Conservation (phyloP, 2,888 invertebrate genomes). For the Tetranychus truncatus region DNA sequence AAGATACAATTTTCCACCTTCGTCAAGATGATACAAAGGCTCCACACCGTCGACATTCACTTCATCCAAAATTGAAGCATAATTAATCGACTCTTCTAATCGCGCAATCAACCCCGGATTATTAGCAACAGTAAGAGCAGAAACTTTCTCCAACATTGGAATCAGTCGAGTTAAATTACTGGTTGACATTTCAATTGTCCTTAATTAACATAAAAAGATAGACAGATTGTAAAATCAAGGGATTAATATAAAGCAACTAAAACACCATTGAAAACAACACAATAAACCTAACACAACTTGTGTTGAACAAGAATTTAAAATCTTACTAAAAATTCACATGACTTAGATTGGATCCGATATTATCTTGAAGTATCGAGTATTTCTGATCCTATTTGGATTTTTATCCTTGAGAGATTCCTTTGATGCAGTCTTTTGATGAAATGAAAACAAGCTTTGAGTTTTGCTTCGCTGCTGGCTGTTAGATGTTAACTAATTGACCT, state of each 20-base stretch:
- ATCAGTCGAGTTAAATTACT: not conserved
- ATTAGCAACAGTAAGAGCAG: not conserved
- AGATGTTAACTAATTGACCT: no score
- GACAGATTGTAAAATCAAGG: not conserved
- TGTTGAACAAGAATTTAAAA: not conserved
- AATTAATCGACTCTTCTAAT: not conserved
- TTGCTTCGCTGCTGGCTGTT: no score
- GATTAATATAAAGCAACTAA: not conserved
- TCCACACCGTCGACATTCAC: not conserved
- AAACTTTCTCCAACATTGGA: constrained; percentile 1
- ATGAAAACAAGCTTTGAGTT: no score
- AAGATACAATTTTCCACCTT: constrained; percentile 5
- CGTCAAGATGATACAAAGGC: constrained; percentile 1
- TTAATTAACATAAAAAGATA: not conserved
- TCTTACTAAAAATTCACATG: not conserved
- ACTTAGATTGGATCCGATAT: no score
- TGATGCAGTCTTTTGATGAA: no score
- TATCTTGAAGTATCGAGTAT: no score
- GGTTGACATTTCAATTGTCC: not conserved
- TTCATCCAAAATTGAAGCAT: not conserved
- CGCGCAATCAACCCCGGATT: not conserved
- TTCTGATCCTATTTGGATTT: no score
- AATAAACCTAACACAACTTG: not conserved
- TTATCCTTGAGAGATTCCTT: no score
- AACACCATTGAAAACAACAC: not conserved